These are phyloP conservation scores for Parelbella ahira DNA, from an alignment of 2,888 invertebrate species.

Conservation along the genomic window DNA sequence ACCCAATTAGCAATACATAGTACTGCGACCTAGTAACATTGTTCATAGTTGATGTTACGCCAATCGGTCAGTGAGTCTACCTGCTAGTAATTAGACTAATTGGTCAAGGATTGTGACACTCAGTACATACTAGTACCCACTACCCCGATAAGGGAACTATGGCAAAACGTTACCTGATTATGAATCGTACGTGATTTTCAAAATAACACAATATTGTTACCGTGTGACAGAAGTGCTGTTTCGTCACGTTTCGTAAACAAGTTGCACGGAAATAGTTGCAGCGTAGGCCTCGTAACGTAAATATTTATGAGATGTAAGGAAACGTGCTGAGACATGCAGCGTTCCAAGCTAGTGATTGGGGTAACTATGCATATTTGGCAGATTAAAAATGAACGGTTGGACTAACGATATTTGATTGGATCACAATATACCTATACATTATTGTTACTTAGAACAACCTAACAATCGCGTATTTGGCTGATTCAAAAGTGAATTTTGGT, in stretches of 20 bases:
- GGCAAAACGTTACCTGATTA: slow-evolving; percentile 2
- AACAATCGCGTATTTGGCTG: too few species aligned
- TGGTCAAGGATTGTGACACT: slow-evolving; percentile 1
- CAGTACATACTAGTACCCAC: not conserved
- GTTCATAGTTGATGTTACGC: not conserved
- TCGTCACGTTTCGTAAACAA: slow-evolving; percentile 27
- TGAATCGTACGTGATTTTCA: slow-evolving; percentile 8
- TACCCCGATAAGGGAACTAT: slow-evolving; percentile 8
- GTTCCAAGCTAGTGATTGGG: too few species aligned
- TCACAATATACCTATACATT: too few species aligned
- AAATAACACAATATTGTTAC: not conserved
- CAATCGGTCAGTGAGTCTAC: slow-evolving; percentile 9
- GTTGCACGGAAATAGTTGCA: not conserved
- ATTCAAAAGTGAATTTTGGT: too few species aligned
- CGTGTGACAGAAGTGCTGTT: slow-evolving; percentile 20
- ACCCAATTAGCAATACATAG: too few species aligned
- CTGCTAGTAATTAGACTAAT: slow-evolving; percentile 9
- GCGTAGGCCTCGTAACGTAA: too few species aligned
- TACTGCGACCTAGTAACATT: not conserved
- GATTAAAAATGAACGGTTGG: too few species aligned
- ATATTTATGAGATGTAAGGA: too few species aligned
- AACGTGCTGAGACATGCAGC: too few species aligned
- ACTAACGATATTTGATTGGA: too few species aligned
- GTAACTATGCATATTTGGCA: too few species aligned
- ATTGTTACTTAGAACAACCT: too few species aligned